Conservation (phyloP, 2,888 invertebrate species). For the Penaeus monodon region DNA sequence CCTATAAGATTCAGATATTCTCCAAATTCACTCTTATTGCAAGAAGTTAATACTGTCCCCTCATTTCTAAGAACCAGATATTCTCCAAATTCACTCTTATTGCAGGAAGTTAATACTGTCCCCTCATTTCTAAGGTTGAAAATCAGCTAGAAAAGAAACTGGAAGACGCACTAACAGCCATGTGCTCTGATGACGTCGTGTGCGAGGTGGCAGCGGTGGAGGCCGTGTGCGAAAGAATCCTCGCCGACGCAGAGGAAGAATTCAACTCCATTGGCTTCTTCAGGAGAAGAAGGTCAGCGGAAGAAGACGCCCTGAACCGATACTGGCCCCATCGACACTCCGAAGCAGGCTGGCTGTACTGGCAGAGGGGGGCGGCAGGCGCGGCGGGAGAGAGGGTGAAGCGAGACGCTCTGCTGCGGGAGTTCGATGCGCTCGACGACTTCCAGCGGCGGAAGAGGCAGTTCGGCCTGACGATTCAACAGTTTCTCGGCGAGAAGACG, state of each 20-base stretch:
- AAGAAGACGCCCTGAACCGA: background rate
- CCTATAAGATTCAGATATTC: background rate
- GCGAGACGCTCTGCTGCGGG: slow-evolving; percentile 16
- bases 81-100: background rate
- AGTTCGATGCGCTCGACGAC: slow-evolving; percentile 23
- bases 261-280: slow-evolving; percentile 64
- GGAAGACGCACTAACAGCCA: slow-evolving; percentile 62
- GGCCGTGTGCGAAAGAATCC: slow-evolving; percentile 66
- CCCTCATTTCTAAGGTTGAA: slow-evolving; percentile 47
- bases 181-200: slow-evolving; percentile 66
- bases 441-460: slow-evolving; percentile 35
- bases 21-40: background rate
- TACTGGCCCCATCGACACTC: slow-evolving; percentile 9
- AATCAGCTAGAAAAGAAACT: slow-evolving; percentile 64
- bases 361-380: slow-evolving; percentile 33
- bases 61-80: slow-evolving; percentile 6
- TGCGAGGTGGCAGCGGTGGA: slow-evolving; percentile 66
- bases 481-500: slow-evolving; percentile 15
- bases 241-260: slow-evolving; percentile 66
- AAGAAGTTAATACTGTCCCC: background rate
- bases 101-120: background rate
- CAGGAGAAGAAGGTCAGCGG: slow-evolving; percentile 53
- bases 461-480: slow-evolving; percentile 48
- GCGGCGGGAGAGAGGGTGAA: background rate
- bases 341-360: slow-evolving; percentile 47